A percentile compares a stretch with the other conserved stretches of the same genome.
Evolutionary conservation across 2,113 vertebrate species (phyloP).

Genomic region (Tamias sibiricus): DNA sequence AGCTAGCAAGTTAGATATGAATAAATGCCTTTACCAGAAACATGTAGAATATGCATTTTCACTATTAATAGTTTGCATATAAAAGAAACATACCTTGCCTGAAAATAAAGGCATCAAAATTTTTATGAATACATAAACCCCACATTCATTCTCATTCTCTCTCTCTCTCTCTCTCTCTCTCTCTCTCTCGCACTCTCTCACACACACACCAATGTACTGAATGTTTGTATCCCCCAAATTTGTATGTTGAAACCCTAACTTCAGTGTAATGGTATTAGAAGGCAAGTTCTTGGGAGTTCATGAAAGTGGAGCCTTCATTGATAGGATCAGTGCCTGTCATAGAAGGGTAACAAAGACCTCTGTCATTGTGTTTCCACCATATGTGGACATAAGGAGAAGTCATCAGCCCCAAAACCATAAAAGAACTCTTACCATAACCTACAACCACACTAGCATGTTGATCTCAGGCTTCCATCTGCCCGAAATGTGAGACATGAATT

Average conservation of each 20-base stretch:
- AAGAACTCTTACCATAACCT: not conserved
- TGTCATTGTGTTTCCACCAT: not conserved
- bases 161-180: too few relatives aligned
- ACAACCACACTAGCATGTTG: not conserved
- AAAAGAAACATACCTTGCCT: not conserved
- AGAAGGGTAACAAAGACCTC: not conserved
- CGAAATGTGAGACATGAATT: not conserved
- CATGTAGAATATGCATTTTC: not conserved
- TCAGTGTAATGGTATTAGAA: not conserved
- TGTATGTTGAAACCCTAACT: not conserved
- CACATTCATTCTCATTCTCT: too few relatives aligned
- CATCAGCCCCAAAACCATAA: not conserved
- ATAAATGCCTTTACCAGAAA: not conserved
- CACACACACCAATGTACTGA: not conserved
- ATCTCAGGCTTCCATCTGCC: not conserved
- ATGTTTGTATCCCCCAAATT: not conserved
- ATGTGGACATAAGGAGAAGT: not conserved
- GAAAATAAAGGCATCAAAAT: not conserved
- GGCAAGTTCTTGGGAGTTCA: not conserved
- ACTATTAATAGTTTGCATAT: not conserved
- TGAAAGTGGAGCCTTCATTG: too few relatives aligned
- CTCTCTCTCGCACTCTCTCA: too few relatives aligned
- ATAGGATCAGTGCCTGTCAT: too few relatives aligned
- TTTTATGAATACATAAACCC: not conserved
- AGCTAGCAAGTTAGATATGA: not conserved